Evolutionary conservation across 2,797 vertebrate genomes (phyloP).

Genomic region (Acanthurus lineatus): DNA sequence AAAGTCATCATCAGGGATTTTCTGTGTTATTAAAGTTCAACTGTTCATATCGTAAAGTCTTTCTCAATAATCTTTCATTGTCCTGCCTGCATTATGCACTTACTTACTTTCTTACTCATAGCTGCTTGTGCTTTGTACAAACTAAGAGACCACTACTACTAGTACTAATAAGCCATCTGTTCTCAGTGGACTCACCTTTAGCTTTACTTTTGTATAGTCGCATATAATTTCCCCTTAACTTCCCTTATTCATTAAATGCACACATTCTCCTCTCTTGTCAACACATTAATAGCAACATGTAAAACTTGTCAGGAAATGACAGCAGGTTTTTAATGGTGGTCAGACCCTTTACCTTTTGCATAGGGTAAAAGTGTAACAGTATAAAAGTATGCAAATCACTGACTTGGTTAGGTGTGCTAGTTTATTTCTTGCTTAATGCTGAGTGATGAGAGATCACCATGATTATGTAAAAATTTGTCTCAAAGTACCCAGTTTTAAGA

Average conservation of each 20-base stretch:
- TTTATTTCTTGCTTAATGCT: background rate
- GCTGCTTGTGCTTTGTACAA: background rate
- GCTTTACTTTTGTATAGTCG: background rate
- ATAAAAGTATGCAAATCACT: background rate
- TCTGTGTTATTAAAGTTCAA: no score
- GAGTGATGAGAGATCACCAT: background rate
- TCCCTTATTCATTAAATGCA: background rate
- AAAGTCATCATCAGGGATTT: background rate
- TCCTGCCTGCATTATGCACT: no score
- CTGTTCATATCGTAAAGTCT: no score
- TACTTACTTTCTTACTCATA: background rate
- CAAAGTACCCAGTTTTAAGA: conserved; percentile 91
- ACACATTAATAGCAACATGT: background rate
- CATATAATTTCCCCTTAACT: background rate
- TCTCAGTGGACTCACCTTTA: background rate
- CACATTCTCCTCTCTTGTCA: background rate
- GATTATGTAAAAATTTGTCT: background rate
- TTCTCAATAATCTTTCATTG: no score
- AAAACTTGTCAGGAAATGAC: background rate
- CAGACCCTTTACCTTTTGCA: background rate
- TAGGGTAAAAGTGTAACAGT: background rate
- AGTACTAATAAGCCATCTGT: background rate
- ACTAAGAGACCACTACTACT: background rate
- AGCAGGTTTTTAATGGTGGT: background rate
- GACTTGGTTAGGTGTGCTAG: background rate